These are phyloP conservation scores for Metellina segmentata DNA, from an alignment of 2,888 invertebrate species.

Conservation along the genomic window DNA sequence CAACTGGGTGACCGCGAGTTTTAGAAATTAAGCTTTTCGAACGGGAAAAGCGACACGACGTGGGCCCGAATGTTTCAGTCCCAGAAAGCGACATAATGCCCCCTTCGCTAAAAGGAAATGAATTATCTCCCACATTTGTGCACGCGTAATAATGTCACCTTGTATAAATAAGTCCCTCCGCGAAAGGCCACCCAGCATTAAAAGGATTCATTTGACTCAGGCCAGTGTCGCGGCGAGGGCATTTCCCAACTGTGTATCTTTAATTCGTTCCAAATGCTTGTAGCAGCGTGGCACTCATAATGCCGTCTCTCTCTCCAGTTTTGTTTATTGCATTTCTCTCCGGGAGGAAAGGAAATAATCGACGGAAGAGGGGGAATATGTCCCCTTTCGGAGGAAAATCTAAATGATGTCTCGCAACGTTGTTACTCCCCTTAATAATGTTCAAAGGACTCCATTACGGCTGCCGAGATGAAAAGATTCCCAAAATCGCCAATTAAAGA, in stretches of 20 bases:
- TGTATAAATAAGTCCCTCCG: too few species aligned
- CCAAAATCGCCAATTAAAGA: conserved; percentile 52
- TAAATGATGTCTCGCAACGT: conserved; percentile 54
- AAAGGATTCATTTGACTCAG: conserved; percentile 28
- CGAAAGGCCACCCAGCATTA: background rate
- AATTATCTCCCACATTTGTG: too few species aligned
- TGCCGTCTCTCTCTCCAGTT: conserved; percentile 28
- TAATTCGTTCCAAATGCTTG: conserved; percentile 70
- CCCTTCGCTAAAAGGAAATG: too few species aligned
- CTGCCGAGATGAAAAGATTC: conserved; percentile 22
- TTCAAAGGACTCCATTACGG: conserved; percentile 13
- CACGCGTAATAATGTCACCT: too few species aligned
- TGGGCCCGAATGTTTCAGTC: too few species aligned
- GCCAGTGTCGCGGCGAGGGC: background rate
- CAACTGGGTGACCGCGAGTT: too few species aligned
- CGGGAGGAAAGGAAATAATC: conserved; percentile 54
- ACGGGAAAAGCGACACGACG: too few species aligned
- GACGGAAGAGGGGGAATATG: conserved; percentile 38
- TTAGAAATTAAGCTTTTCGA: too few species aligned
- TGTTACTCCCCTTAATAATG: conserved; percentile 29
- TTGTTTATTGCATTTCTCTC: conserved; percentile 68
- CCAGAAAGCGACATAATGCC: too few species aligned
- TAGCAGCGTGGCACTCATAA: conserved; percentile 57
- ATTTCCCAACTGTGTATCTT: conserved; percentile 41
- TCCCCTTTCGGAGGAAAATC: conserved; percentile 33